A percentile compares a stretch with the other conserved stretches of the same genome.
Conservation (phyloP, 2,888 invertebrate genomes). For the Agrotis exclamationis region DNA sequence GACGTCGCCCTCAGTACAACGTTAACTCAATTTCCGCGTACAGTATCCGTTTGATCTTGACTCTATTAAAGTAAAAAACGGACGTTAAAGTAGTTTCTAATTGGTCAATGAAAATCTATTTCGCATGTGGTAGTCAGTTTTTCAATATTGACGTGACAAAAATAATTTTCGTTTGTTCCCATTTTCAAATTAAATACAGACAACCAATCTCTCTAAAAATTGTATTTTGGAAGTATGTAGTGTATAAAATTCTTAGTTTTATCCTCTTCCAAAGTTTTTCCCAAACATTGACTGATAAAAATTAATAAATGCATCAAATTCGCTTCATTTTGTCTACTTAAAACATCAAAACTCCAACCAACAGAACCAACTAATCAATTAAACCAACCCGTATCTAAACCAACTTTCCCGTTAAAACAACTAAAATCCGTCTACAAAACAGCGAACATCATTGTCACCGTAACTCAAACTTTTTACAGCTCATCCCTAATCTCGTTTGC, state of each 20-base stretch:
- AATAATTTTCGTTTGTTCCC: too few relatives aligned
- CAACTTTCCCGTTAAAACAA: slow-evolving; percentile 10
- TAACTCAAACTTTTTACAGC: slow-evolving; percentile 55
- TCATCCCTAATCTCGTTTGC: slow-evolving; percentile 60
- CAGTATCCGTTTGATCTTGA: slow-evolving; percentile 32
- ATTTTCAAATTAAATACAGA: background rate
- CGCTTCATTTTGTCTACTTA: background rate
- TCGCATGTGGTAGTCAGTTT: background rate
- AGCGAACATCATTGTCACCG: slow-evolving; percentile 49
- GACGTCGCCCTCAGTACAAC: background rate
- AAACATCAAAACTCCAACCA: background rate
- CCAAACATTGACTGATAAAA: background rate
- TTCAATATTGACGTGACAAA: background rate
- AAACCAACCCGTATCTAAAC: slow-evolving; percentile 26
- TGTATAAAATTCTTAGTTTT: background rate
- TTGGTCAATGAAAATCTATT: slow-evolving; percentile 1
- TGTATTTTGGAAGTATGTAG: background rate
- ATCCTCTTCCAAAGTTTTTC: background rate
- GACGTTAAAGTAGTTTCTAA: slow-evolving; percentile 7
- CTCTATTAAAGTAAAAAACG: slow-evolving; percentile 23
- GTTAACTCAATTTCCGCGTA: slow-evolving; percentile 27
- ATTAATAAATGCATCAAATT: background rate
- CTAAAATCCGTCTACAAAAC: slow-evolving; percentile 30
- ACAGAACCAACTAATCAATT: slow-evolving; percentile 18
- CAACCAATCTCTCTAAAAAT: background rate